Percentiles rank a stretch among this genome's conserved stretches.
phyloP scores from a whole-genome alignment of 30 jellyfish, hydroid and myxozoan species.

The Aurelia aurita complex sp. Pacific region DNA sequence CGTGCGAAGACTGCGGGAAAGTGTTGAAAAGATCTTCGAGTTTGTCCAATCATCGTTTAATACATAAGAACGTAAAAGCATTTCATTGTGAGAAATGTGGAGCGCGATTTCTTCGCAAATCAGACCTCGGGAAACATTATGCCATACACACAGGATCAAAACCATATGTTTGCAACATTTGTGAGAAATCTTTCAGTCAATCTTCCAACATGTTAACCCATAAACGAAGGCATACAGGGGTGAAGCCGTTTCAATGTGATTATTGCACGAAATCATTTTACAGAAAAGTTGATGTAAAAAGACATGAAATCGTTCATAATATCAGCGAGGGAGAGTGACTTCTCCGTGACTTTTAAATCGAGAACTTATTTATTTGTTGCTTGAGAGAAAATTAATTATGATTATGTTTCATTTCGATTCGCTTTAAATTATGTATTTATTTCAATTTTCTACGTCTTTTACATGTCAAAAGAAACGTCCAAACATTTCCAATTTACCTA shows the following conservation, averaged over 20 bases:
- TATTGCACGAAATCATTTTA: slow-evolving; percentile 77
- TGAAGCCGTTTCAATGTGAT: slow-evolving; percentile 72
- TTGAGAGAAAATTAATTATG: too few relatives aligned
- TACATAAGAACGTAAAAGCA: slow-evolving; percentile 79
- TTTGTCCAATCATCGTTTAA: slow-evolving; percentile 74
- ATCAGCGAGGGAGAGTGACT: slow-evolving; percentile 5
- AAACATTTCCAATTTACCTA: too few relatives aligned
- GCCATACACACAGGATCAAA: slow-evolving; percentile 81
- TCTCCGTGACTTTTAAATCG: too few relatives aligned
- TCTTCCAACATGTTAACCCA: slow-evolving; percentile 92
- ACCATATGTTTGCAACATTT: slow-evolving; percentile 62
- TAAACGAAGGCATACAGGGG: slow-evolving; percentile 86
- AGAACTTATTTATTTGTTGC: too few relatives aligned
- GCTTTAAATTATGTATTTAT: too few relatives aligned
- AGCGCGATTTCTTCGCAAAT: slow-evolving; percentile 73
- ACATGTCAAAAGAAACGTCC: too few relatives aligned
- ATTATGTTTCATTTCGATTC: too few relatives aligned
- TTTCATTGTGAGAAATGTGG: slow-evolving; percentile 77
- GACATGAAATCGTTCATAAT: slow-evolving; percentile 80
- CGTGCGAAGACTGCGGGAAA: slow-evolving; percentile 83
- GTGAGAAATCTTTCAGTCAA: slow-evolving; percentile 78
- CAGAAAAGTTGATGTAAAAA: slow-evolving; percentile 82
- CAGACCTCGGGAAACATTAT: slow-evolving; percentile 78
- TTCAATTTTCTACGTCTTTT: too few relatives aligned
- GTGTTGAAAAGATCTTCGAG: slow-evolving; percentile 74